These are phyloP conservation scores for Oscheius sp. DNA, from an alignment of 2,888 invertebrate genomes.

Conservation along the genomic window DNA sequence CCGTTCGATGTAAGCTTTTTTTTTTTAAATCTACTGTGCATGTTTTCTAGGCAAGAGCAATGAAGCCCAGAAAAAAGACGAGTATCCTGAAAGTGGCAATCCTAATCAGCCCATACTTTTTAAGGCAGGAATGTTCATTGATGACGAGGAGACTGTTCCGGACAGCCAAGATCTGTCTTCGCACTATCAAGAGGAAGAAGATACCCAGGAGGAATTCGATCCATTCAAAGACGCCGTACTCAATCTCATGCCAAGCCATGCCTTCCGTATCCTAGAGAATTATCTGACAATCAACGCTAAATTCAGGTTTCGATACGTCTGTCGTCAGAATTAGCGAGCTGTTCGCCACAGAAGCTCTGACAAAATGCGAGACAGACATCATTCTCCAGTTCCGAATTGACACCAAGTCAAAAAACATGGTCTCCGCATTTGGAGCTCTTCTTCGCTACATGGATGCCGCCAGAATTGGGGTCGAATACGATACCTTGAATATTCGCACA, in stretches of 20 bases:
- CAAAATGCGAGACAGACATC: slow-evolving; percentile 42
- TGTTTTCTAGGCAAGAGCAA: neutral
- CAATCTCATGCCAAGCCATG: slow-evolving; percentile 45
- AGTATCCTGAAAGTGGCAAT: neutral
- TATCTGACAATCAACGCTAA: no score
- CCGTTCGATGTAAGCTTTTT: neutral
- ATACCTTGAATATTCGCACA: slow-evolving; percentile 50
- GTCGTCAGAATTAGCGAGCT: slow-evolving; percentile 42
- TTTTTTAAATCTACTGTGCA: no score
- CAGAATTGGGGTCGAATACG: slow-evolving; percentile 66
- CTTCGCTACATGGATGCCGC: slow-evolving; percentile 64
- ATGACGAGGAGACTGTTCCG: neutral
- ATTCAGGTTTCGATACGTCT: slow-evolving; percentile 47
- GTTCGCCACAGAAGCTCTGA: slow-evolving; percentile 40
- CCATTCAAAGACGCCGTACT: slow-evolving; percentile 38
- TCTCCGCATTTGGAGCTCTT: slow-evolving; percentile 62
- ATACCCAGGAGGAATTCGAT: slow-evolving; percentile 35
- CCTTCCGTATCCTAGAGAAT: slow-evolving; percentile 40
- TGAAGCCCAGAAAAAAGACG: neutral
- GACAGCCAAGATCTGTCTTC: neutral
- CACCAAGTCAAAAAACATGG: slow-evolving; percentile 50
- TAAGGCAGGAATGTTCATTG: neutral
- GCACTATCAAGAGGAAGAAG: no score
- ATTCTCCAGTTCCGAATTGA: slow-evolving; percentile 55
- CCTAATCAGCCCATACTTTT: neutral